These are phyloP conservation scores for Lordiphosa collinella DNA, from an alignment of 1,140 invertebrate genomes.

Conservation along the genomic window DNA sequence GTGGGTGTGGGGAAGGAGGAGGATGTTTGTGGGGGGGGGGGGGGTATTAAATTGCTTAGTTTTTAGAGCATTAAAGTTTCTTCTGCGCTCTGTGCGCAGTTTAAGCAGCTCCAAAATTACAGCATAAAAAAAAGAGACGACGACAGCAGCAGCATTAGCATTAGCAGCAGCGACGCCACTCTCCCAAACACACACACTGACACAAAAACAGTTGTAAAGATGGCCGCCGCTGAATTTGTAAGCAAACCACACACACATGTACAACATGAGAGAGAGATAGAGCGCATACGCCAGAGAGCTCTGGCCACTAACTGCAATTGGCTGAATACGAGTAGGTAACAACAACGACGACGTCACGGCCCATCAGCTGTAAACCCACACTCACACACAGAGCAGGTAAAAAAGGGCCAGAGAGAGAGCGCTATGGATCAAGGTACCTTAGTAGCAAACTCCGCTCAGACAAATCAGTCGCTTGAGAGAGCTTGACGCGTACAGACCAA, in stretches of 20 bases:
- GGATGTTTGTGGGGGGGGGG: too few relatives aligned
- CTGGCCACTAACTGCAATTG: slow-evolving; percentile 67
- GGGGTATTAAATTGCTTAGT: too few relatives aligned
- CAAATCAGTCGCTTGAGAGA: slow-evolving; percentile 60
- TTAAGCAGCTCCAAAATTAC: slow-evolving; percentile 66
- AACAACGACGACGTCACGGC: slow-evolving; percentile 58
- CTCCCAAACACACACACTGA: slow-evolving; percentile 12
- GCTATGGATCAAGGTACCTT: neutral
- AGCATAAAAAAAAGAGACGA: too few relatives aligned
- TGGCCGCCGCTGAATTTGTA: slow-evolving; percentile 75
- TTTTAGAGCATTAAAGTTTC: too few relatives aligned
- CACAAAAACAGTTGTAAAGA: slow-evolving; percentile 63
- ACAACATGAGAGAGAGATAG: slow-evolving; percentile 4
- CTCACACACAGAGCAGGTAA: slow-evolving; percentile 51
- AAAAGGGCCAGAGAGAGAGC: slow-evolving; percentile 1
- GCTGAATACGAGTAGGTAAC: slow-evolving; percentile 46
- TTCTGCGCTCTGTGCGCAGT: slow-evolving; percentile 57
- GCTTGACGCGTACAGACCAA: slow-evolving; percentile 53
- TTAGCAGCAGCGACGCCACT: slow-evolving; percentile 22
- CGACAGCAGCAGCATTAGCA: slow-evolving; percentile 42
- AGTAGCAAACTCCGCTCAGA: slow-evolving; percentile 4
- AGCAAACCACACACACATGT: slow-evolving; percentile 23
- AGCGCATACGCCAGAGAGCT: slow-evolving; percentile 31
- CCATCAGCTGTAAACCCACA: slow-evolving; percentile 54
- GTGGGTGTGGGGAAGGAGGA: too few relatives aligned